phyloP scores from a whole-genome alignment of 2,113 vertebrate genomes.

The Carassius carassius region DNA sequence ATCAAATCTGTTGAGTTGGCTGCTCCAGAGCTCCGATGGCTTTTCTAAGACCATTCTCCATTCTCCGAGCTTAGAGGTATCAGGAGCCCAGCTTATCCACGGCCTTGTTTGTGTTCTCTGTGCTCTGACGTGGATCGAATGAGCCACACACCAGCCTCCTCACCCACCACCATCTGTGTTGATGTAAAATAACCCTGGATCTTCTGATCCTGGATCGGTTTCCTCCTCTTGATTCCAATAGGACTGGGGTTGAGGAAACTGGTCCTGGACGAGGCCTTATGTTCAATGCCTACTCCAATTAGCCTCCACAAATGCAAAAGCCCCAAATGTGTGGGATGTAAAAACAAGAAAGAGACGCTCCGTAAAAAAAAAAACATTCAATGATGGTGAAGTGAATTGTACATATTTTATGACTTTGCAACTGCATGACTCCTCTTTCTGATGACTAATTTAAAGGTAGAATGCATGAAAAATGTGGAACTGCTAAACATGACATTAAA shows the following conservation, averaged over 20 bases:
- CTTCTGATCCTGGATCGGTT: conserved; percentile 19
- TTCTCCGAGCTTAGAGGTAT: conserved; percentile 15
- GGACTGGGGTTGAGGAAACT: background rate
- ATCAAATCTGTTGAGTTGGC: conserved; percentile 39
- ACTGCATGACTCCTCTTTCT: background rate
- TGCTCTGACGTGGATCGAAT: conserved; percentile 31
- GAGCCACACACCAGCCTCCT: conserved; percentile 24
- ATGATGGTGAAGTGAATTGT: background rate
- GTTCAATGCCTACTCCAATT: background rate
- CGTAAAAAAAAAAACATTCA: background rate
- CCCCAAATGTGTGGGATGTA: background rate
- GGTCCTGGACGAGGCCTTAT: conserved; percentile 26
- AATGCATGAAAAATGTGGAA: background rate
- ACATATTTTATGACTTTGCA: background rate
- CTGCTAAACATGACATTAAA: background rate
- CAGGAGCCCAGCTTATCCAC: conserved; percentile 12
- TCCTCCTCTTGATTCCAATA: background rate
- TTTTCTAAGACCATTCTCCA: too few species aligned
- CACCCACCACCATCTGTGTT: conserved; percentile 43
- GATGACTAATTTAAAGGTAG: background rate
- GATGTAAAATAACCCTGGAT: conserved; percentile 22
- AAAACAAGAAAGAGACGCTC: background rate
- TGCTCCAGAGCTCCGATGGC: background rate
- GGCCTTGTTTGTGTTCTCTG: conserved; percentile 32
- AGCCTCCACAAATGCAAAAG: background rate